Conservation (phyloP, 2,797 vertebrate species). For the Atherinosoma microstoma region DNA sequence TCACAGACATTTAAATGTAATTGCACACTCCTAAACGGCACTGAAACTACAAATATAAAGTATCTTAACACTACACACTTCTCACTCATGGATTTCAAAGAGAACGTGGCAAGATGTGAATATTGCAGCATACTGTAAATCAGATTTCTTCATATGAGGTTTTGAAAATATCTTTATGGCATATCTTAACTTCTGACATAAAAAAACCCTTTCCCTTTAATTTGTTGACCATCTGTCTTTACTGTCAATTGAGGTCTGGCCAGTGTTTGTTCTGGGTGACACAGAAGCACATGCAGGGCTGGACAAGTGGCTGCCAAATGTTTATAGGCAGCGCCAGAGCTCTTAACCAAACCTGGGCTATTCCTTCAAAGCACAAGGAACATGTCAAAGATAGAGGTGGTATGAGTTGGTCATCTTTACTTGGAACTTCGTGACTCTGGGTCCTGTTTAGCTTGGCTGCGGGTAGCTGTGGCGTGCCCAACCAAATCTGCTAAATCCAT, state of each 20-base stretch:
- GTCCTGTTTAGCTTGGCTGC: slow-evolving; percentile 81
- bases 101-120: neutral
- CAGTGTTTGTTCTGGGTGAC: slow-evolving; percentile 64
- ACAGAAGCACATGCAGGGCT: slow-evolving; percentile 47
- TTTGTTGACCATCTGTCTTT: slow-evolving; percentile 42
- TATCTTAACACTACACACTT: neutral
- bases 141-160: slow-evolving; percentile 11
- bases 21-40: slow-evolving; percentile 24
- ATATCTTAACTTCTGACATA: slow-evolving; percentile 23
- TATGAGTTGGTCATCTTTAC: slow-evolving; percentile 51
- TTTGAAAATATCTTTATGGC: slow-evolving; percentile 20
- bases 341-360: slow-evolving; percentile 41
- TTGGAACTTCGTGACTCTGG: slow-evolving; percentile 67
- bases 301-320: slow-evolving; percentile 32
- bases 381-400: slow-evolving; percentile 44
- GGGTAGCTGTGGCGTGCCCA: slow-evolving; percentile 67
- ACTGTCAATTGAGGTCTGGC: slow-evolving; percentile 59
- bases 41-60: neutral
- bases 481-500: slow-evolving; percentile 79
- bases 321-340: slow-evolving; percentile 41
- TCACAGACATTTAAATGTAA: slow-evolving; percentile 57
- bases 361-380: slow-evolving; percentile 68
- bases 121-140: slow-evolving; percentile 10
- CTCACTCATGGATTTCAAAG: neutral
- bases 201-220: slow-evolving; percentile 8